Evolutionary conservation across 2,113 vertebrate genomes (phyloP), one percentile per base, ranked within the genome.

Genomic region (Patagioenas fasciata): DNA sequence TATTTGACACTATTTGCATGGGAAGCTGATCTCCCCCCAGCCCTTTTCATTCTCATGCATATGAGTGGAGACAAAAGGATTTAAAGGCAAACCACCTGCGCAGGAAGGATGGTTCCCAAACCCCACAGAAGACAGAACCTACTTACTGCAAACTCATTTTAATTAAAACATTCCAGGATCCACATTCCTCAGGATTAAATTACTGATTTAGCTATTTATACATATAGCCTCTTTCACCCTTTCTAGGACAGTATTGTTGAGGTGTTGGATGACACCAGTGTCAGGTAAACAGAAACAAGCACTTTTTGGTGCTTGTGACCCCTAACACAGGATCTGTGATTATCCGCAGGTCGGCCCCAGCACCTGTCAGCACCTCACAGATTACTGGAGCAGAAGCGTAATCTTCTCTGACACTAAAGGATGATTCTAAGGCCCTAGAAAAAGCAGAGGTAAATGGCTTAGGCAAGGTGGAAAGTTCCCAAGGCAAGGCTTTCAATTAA

Each of bases 101-200:
- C 73, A 91, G 85, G 73, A 95, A 94, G 77, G 70, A 87, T 54
- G 23, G 80, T 29, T 89, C 69, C 83, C 86, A 93, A 91, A 86
- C 20, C 40, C 80, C 48, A 50, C 53, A 80, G 85, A 95, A 10
- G 56, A 83, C 11, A 60, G 53, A n/a, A 74, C 61, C 64, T 74
- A 34, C 44, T 83, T 88, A 90, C 19, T 80, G 44, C 85, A 88
- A 94, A 96, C 44, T 60, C 57, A 84, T 84, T 94, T 96, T 96
- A 96, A 96, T 96, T 92, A 96, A 92, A 96, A 95, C 85, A 96
- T 95, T 89, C 92, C 91, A 89, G 92, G 70, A 91, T 64, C 58
- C 47, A 17, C 88, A 96, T 93, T 93, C 92, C 96, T 25, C 40
- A 38, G 86, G 86, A 74, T 91, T 87, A 51, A 83, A 81, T 94